A percentile compares a stretch with the other conserved stretches of the same genome.
Evolutionary conservation across 2,797 vertebrate genomes (phyloP).

Genomic region (Platalea minor): DNA sequence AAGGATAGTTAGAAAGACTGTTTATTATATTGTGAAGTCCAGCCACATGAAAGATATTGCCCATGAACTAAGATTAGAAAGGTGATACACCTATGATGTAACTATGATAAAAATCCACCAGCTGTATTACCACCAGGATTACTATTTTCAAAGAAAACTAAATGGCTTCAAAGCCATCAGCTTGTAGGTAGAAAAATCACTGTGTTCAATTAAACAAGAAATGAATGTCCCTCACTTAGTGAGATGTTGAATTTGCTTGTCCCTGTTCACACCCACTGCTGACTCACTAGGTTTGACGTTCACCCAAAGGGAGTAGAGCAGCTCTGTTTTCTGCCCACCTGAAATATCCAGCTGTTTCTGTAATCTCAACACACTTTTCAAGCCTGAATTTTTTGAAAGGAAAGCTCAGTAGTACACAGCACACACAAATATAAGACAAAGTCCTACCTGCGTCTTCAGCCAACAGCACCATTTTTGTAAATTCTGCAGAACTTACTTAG

Average conservation of each 20-base stretch:
- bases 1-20: neutral
- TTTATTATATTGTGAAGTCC: neutral
- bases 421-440: neutral
- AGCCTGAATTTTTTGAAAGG: neutral
- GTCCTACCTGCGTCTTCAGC: neutral
- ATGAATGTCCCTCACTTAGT: neutral
- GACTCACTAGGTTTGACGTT: neutral
- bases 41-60: neutral
- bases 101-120: neutral
- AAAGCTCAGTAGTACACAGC: neutral
- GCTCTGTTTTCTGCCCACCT: neutral
- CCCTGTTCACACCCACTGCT: neutral
- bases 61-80: neutral
- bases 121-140: neutral
- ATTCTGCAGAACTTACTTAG: neutral
- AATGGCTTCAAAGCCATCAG: neutral
- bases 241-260: neutral
- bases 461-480: neutral
- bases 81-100: neutral
- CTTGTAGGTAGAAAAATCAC: neutral
- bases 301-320: neutral
- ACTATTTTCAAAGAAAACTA: neutral
- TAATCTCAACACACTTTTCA: neutral
- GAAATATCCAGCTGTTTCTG: neutral
- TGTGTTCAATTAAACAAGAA: neutral